Evolutionary conservation across 2,888 invertebrate species (phyloP), one percentile per base, ranked within the genome.

Genomic region (Lumbricus terrestris): DNA sequence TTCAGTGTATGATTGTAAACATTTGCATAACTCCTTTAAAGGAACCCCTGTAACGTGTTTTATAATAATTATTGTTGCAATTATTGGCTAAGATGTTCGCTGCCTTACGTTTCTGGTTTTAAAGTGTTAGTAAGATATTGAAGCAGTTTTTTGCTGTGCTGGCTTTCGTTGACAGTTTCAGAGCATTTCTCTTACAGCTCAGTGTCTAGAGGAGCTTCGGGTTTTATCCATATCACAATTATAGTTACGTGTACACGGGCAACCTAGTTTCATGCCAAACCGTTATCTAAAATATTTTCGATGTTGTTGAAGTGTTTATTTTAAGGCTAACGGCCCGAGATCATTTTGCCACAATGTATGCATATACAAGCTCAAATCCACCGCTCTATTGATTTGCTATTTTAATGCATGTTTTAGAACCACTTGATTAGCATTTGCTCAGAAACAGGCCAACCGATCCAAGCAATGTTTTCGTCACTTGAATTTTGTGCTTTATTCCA

Each of bases 171-270:
- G 2, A 69, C 11, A 4, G 8, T 69, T 69, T 69, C n/a, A 69
- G 13, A 13, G 29, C 69, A 69, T 69, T 69, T n/a, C 29, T n/a
- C 11, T 69, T 69, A 29, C 69, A n/a, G 69, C 69, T 69, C 69
- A 8, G 29, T 8, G 69, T 29, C 11, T 15, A 69, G n/a, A n/a
- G n/a, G 69, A 69, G n/a, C n/a, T 69, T 69, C n/a, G 69, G 69
- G n/a, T n/a, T 69, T n/a, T 69, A 69, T 69, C 69, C 69, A 69
- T 69, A 69, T 69, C 69, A n/a, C n/a, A 69, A 69, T 69, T 69
- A n/a, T 69, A 69, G 69, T 69, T 69, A n/a, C n/a, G n/a, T n/a
- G n/a, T n/a, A 69, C n/a, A n/a, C n/a, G 29, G 29, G n/a, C 23
- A 69, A 29, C n/a, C 13, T 69, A n/a, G n/a, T n/a, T 69, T 69